Evolutionary conservation across 2,113 vertebrate species (phyloP).

Genomic region (Grallaria varia): DNA sequence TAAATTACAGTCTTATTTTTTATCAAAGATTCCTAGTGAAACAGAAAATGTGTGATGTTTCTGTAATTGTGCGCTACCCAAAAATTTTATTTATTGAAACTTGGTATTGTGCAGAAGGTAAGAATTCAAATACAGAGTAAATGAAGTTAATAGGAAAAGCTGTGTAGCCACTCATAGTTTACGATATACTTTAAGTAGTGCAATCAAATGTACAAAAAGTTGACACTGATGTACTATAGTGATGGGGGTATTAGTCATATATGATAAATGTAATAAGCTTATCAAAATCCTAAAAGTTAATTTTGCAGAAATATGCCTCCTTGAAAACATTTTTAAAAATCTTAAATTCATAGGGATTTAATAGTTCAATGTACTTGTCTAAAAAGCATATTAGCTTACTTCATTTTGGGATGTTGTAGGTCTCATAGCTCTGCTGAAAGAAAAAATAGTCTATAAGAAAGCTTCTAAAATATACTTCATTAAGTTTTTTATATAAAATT

Average conservation of each 20-base stretch:
- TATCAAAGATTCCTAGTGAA: not conserved
- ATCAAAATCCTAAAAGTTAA: conserved; percentile 36
- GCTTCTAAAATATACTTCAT: not conserved
- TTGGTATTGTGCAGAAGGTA: not conserved
- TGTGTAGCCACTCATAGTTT: not conserved
- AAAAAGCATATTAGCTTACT: not conserved
- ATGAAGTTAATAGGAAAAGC: not conserved
- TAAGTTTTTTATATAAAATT: not conserved
- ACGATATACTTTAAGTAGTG: not conserved
- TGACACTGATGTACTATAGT: not conserved
- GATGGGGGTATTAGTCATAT: not conserved
- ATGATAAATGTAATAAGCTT: not conserved
- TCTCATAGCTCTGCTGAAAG: conserved; percentile 12
- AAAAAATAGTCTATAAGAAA: not conserved
- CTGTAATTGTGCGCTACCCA: not conserved
- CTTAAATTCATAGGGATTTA: conserved; percentile 9
- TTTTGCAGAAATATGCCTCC: conserved; percentile 27
- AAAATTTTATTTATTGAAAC: not conserved
- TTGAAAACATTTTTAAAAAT: not conserved
- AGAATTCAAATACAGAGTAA: conserved; percentile 21
- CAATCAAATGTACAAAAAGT: not conserved
- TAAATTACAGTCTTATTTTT: not conserved
- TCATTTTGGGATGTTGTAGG: conserved; percentile 1
- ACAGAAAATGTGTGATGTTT: not conserved
- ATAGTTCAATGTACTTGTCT: conserved; percentile 28